Evolutionary conservation across 1,140 invertebrate species (phyloP).

Genomic region (Drosophila tani): DNA sequence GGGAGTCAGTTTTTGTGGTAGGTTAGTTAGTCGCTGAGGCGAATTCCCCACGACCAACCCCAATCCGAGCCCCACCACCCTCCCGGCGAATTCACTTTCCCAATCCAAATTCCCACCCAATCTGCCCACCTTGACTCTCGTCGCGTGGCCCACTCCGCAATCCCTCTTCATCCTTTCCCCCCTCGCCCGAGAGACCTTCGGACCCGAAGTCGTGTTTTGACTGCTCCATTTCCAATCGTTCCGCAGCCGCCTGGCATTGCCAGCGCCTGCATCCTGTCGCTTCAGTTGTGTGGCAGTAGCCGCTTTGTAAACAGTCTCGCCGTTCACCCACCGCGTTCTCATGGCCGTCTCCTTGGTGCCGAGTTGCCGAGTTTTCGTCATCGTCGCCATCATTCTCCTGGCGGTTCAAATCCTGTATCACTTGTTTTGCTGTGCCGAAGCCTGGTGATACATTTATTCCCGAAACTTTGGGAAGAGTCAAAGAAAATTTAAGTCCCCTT

Average conservation of each 20-base stretch:
- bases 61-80: constrained; percentile 4
- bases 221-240: constrained; percentile 67
- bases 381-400: constrained; percentile 41
- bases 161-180: neutral
- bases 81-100: constrained; percentile 41
- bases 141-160: constrained; percentile 19
- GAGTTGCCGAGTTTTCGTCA: constrained; percentile 48
- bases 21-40: constrained; percentile 62
- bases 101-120: constrained; percentile 11
- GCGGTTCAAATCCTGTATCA: constrained; percentile 48
- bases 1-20: constrained; percentile 65
- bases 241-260: constrained; percentile 45
- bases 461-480: constrained; percentile 42
- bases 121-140: constrained; percentile 14
- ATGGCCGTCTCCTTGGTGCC: constrained; percentile 40
- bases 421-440: constrained; percentile 40
- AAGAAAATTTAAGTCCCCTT: constrained; percentile 56
- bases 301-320: constrained; percentile 76
- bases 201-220: constrained; percentile 54
- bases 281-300: constrained; percentile 80
- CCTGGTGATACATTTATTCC: constrained; percentile 45
- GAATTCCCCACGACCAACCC: constrained; percentile 31
- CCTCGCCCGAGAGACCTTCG: constrained; percentile 38
- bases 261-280: constrained; percentile 64
- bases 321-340: constrained; percentile 69